Evolutionary conservation across 2,113 vertebrate genomes (phyloP).

Genomic region (Leptodactylus fuscus): DNA sequence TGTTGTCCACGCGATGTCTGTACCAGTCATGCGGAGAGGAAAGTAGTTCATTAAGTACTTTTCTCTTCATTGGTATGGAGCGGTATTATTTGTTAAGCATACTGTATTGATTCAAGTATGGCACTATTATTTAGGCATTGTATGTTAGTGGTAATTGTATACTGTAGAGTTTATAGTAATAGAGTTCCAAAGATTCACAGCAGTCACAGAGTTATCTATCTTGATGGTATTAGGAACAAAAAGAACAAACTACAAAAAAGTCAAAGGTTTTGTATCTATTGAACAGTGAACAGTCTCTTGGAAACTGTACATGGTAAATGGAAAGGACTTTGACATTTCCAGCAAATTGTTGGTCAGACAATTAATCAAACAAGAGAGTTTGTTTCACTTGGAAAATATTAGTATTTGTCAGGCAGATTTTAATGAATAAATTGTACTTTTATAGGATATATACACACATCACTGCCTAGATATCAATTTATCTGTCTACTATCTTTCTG

Average conservation of each 20-base stretch:
- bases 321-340: conserved; percentile 18
- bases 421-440: conserved; percentile 10
- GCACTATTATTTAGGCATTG: too few relatives aligned
- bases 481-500: too few relatives aligned
- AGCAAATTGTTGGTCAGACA: conserved; percentile 21
- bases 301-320: conserved; percentile 18
- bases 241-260: background rate
- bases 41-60: too few relatives aligned
- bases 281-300: conserved; percentile 2
- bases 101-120: too few relatives aligned
- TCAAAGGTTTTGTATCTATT: conserved; percentile 24
- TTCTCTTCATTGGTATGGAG: too few relatives aligned
- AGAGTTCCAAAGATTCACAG: background rate
- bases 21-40: too few relatives aligned
- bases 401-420: background rate
- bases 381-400: background rate
- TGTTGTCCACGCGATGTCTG: too few relatives aligned
- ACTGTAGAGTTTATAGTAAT: too few relatives aligned
- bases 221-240: background rate
- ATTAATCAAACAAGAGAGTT: conserved; percentile 34
- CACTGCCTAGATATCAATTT: too few relatives aligned
- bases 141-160: too few relatives aligned
- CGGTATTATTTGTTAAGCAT: too few relatives aligned
- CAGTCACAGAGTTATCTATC: background rate
- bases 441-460: background rate